Evolutionary conservation across 2,888 invertebrate species (phyloP), one percentile per base, ranked within the genome.

Genomic region (Dolomedes plantarius): DNA sequence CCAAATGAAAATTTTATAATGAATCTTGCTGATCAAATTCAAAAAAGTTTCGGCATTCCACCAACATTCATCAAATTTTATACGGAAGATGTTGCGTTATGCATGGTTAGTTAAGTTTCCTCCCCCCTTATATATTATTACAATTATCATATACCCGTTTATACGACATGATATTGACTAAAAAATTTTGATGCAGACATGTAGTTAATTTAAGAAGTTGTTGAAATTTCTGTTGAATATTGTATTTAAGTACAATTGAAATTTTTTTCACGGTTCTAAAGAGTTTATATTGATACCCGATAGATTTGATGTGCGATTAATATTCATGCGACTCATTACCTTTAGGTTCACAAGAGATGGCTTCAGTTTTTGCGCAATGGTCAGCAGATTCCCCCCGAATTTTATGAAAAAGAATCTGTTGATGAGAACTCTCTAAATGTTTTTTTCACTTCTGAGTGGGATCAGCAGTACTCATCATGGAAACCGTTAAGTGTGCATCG

Each of bases 21-120:
- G 82, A 76, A 41, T 65, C 31, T 69, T 39, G 1, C 41, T 23
- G 27, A n/a, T 23, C 28, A 41, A n/a, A 76, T 71, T n/a, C 41
- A 65, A 19, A 32, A 50, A 28, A 27, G 36, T 41, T 65, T 83
- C 41, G 82, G 82, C 32, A 71, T 83, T 50, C 76, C 82, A 11
- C 23, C 19, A 13, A 50, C n/a, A 11, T 50, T 41, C 36, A 76
- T 76, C 46, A 76, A 83, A 67, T 31, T 32, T 23, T 50, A 27
- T 50, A 5, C 71, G 1, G 65, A 72, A 41, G 76, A 83, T 72
- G 76, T 76, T 76, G 76, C 82, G 62, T 65, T 83, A 83, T 83
- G 82, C 82, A 74, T 83, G 82, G 82, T 83, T 76, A 76, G 82
- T 76, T 77, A 7, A 36, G 74, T 81, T 72, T 46, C 50, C 82